A percentile compares a stretch with the other conserved stretches of the same genome.
Conservation (phyloP, 1,140 invertebrate genomes). For the Listronotus oregonensis region DNA sequence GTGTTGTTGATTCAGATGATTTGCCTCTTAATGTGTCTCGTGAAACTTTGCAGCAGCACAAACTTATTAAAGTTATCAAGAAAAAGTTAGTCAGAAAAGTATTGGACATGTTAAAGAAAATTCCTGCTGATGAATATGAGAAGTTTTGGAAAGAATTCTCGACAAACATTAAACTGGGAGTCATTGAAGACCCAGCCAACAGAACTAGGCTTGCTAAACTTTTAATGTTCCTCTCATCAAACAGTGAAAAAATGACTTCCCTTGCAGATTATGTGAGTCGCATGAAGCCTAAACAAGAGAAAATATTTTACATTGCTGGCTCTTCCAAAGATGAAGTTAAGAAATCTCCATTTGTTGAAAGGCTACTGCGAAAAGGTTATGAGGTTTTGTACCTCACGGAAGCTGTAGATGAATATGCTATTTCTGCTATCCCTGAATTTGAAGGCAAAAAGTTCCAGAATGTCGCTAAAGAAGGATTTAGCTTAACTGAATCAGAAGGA, state of each 20-base stretch:
- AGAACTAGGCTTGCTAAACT: constrained; percentile 94
- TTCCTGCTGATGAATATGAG: constrained; percentile 87
- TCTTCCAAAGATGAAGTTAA: constrained; percentile 84
- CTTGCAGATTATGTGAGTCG: constrained; percentile 90
- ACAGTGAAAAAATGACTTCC: constrained; percentile 71
- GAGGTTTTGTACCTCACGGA: constrained; percentile 96
- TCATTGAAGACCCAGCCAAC: constrained; percentile 98
- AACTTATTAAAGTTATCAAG: constrained; percentile 97
- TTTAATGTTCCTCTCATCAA: constrained; percentile 88
- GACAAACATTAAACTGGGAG: constrained; percentile 83
- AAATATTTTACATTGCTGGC: constrained; percentile 97
- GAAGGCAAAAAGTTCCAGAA: constrained; percentile 99
- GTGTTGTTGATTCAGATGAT: constrained; percentile 99
- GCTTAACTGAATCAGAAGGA: constrained; percentile 81
- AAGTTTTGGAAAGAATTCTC: constrained; percentile 99
- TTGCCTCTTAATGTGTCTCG: constrained; percentile 97
- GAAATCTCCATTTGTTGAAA: constrained; percentile 94
- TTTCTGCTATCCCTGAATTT: constrained; percentile 97
- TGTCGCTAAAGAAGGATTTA: constrained; percentile 97
- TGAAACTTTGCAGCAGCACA: constrained; percentile 98
- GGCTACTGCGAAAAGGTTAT: constrained; percentile 88
- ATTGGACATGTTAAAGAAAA: constrained; percentile 98
- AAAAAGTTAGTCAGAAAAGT: constrained; percentile 98
- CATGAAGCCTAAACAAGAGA: constrained; percentile 97
- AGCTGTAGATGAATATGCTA: constrained; percentile 97